phyloP scores from a whole-genome alignment of 2,797 vertebrate genomes.

The Syngnathus acus region DNA sequence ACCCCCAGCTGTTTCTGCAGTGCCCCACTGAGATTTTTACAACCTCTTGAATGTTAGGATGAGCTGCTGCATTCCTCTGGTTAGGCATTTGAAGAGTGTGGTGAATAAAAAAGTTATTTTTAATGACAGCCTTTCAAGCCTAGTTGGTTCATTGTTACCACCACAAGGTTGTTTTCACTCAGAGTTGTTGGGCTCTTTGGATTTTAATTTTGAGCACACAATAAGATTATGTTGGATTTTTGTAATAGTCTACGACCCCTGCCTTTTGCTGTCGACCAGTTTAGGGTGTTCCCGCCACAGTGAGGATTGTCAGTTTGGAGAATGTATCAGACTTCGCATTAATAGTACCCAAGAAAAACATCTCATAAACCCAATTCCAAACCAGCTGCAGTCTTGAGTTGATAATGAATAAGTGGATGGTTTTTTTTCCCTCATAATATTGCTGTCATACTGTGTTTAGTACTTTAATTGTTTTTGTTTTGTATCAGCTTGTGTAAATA shows the following conservation, averaged over 20 bases:
- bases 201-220: background rate
- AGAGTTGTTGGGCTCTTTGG: background rate
- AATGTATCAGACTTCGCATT: too few relatives aligned
- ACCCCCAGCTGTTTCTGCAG: background rate
- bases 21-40: background rate
- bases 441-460: background rate
- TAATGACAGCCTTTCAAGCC: background rate
- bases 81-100: background rate
- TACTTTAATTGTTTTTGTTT: constrained; percentile 1
- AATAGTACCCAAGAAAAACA: too few relatives aligned
- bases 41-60: background rate
- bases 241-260: background rate
- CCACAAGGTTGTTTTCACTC: background rate
- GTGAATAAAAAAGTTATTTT: background rate
- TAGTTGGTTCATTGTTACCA: background rate
- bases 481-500: background rate
- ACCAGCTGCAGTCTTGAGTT: background rate
- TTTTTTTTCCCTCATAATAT: background rate
- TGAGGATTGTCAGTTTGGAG: too few relatives aligned
- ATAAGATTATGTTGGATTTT: background rate
- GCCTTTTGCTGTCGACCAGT: too few relatives aligned
- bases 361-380: too few relatives aligned
- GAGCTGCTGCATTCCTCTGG: background rate
- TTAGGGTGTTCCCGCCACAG: too few relatives aligned
- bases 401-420: background rate